A percentile compares a stretch with the other conserved stretches of the same genome.
Conservation (phyloP, 2,888 invertebrate species). For the Isoperla grammatica region DNA sequence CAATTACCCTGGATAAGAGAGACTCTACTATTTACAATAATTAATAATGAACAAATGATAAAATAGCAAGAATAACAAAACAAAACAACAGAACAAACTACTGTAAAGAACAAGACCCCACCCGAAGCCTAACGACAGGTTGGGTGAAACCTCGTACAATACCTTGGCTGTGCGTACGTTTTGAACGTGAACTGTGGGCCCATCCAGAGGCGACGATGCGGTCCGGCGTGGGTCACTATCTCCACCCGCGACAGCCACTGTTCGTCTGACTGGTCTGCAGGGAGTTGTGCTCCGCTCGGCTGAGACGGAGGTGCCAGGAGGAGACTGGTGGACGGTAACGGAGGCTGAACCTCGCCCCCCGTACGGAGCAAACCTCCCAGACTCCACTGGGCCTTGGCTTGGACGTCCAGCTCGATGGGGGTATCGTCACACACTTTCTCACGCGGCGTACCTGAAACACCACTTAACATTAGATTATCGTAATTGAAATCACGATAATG, state of each 20-base stretch:
- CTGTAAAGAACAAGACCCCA: no score
- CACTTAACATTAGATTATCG: background rate
- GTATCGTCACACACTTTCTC: conserved; percentile 84
- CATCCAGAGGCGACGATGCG: conserved; percentile 96
- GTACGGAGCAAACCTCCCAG: conserved; percentile 58
- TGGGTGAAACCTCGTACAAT: no score
- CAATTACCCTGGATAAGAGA: no score
- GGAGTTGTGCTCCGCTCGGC: conserved; percentile 37
- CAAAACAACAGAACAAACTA: no score
- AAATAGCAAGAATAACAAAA: no score
- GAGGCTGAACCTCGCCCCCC: conserved; percentile 65
- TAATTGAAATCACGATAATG: no score
- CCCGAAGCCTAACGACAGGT: no score
- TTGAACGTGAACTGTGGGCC: conserved; percentile 99
- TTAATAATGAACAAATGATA: no score
- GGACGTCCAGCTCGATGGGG: conserved; percentile 76
- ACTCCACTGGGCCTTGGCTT: conserved; percentile 86
- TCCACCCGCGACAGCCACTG: conserved; percentile 96
- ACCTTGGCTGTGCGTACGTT: conserved; percentile 58
- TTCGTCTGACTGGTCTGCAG: conserved; percentile 48
- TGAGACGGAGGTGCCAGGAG: conserved; percentile 46
- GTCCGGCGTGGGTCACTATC: conserved; percentile 94
- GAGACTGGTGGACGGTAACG: conserved; percentile 66
- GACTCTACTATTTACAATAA: no score
- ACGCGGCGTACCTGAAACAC: conserved; percentile 62